Base-by-base conservation (phyloP, 2,113 vertebrate species). In the Okapia johnstoni region DNA sequence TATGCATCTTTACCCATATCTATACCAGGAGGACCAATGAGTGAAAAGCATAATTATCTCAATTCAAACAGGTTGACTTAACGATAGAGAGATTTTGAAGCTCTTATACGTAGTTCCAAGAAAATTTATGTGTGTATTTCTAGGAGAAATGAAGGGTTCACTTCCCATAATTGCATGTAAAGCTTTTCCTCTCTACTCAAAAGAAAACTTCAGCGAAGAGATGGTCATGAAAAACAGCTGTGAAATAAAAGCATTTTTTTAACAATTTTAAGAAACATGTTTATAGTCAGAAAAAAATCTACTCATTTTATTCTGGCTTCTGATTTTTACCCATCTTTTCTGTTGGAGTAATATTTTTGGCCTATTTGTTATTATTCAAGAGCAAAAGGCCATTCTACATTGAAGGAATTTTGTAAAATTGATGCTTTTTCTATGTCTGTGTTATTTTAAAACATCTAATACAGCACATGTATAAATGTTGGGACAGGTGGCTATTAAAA, bases 381-480 rank as follows among this genome's bases (percentile, higher is more conserved):
- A 95, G 43, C 73, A 85, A 93, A 96, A 92, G 16, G 3, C 81
- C 77, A 61, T 96, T 58, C 60, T 63, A 17, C 5, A 85, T 23
- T 19, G 25, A 97, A 91, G 93, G 61, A 87, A 50, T 10, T 81
- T 94, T 97, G 26, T 95, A 66, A 55, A 97, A 94, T 94, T 97
- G 95, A 8, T 92, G 63, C 55, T 80, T 85, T 91, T 85, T 54
- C 57, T 98, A n/a, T 93, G 96, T 96, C 95, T 90, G 40, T 98
- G 60, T 93, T 96, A 92, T 96, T 97, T 98, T 83, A 26, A 4
- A 50, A 80, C 23, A 92, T 97, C 97, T 97, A 93, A 96, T 95
- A 91, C 30, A 0, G 26, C 66, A 88, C 76, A 94, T 93, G 88
- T 58, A 94, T 93, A 96, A 93, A 97, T 96, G 48, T 40, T 98